Evolutionary conservation across 2,888 invertebrate genomes (phyloP), one percentile per base, ranked within the genome.

Genomic region (Erpobdella octoculata): DNA sequence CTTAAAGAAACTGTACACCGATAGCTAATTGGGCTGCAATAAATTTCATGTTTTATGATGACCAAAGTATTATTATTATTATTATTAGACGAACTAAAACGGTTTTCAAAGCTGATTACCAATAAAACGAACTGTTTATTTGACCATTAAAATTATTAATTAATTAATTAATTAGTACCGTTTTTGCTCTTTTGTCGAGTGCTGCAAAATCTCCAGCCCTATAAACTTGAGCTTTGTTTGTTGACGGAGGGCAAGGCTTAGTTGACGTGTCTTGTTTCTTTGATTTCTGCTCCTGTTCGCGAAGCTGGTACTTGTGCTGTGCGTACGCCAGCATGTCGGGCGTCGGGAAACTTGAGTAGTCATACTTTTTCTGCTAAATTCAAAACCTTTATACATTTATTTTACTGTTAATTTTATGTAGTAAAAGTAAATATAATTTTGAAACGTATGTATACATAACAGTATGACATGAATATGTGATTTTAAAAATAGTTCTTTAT

Each of bases 171-270:
- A 65, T 33, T 35, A 36, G 18, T 35, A 53, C 33, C 33, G 18
- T 18, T 68, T 53, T 6, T 59, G 21, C 28, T 28, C 58, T 59
- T 53, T 61, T 53, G 53, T 73, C 73, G 6, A 71, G 41, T 9
- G 21, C 12, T 6, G n/a, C 28, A 41, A 46, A 71, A 33, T 71
- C 68, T 9, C 62, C 68, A 21, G 59, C 41, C 2, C 58, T 65
- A 65, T 68, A 73, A 25, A 73, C 53, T 31, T 73, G 36, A 12
- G 31, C 25, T 69, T 62, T 71, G 21, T 41, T 67, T 25, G 48
- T 68, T 25, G 67, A 68, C 18, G 73, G 73, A 5, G 73, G 73
- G 65, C 46, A 73, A 33, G 71, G 73, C n/a, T n/a, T n/a, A n/a
- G n/a, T n/a, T 37, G 59, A 46, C 4, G 71, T 71, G 18, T 59